A percentile compares a stretch with the other conserved stretches of the same genome.
Conservation (phyloP, 2,113 vertebrate genomes). For the Pteropus alecto region DNA sequence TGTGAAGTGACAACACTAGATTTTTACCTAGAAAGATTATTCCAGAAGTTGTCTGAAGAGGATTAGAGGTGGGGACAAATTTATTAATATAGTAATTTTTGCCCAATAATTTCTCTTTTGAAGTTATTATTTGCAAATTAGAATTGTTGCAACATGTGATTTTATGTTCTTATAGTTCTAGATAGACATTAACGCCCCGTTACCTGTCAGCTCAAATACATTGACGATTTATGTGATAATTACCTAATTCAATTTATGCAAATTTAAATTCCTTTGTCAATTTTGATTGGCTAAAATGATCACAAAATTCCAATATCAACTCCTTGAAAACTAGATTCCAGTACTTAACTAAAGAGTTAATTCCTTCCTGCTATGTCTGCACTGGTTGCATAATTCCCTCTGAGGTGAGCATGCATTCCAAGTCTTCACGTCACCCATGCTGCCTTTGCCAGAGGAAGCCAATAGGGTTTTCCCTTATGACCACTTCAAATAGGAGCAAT, state of each 20-base stretch:
- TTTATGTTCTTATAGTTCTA: slow-evolving; percentile 6
- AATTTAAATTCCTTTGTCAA: neutral
- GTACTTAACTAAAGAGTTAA: neutral
- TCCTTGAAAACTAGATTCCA: neutral
- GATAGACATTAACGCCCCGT: neutral
- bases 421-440: fast-evolving
- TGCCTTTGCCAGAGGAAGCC: neutral
- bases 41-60: neutral
- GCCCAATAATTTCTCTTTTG: neutral
- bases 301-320: neutral
- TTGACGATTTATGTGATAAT: neutral
- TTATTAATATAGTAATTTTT: neutral
- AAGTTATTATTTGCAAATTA: neutral
- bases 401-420: fast-evolving
- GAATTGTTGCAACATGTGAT: neutral
- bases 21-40: neutral
- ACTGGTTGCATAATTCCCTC: neutral
- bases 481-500: neutral
- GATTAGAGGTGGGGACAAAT: neutral
- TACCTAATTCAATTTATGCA: neutral
- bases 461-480: neutral
- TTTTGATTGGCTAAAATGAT: neutral
- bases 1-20: neutral
- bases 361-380: neutral
- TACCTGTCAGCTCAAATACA: neutral